Base-by-base conservation (phyloP, 2,797 vertebrate genomes). In the Babyrousa celebensis region DNA sequence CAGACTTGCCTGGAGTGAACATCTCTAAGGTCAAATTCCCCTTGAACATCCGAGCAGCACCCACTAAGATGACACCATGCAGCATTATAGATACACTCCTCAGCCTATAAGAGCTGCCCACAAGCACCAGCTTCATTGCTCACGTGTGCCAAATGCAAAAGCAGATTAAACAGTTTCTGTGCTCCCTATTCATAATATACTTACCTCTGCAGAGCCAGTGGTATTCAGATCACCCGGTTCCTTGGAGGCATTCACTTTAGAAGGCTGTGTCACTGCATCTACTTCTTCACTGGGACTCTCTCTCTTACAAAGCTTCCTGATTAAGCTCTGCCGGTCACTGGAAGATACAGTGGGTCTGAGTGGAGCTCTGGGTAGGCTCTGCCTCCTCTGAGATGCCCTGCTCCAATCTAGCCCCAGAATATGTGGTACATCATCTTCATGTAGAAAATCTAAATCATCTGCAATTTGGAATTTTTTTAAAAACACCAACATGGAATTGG, bases 401-500 rank as follows among this genome's bases (percentile, higher is more conserved):
- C 12, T 90, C 98, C 97, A 97, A 67, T 89, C 95, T 83, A 97
- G 89, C 93, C 96, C 78, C 91, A 97, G 97, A 91, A 89, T 96
- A 96, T 89, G 91, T 85, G 97, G 96, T 29, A 25, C 1, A 4
- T 94, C 95, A 68, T 93, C 85, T 83, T 97, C 96, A 1, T 43
- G 40, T 5, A 72, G 96, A 93, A 96, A 77, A 32, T 87, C 94
- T 23, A 97, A 91, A 94, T 67, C 93, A 95, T 97, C 79, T 92
- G 94, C 93, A 97, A 93, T 95, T 91, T 96, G 96, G 1, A 94
- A 86, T 95, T 98, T 98, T 97, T 98, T 98, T n/a, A 99, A 87
- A 97, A 98, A 98, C 52, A 98, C 98, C 97, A 99, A 74, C 79
- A 98, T 17, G 4, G 99, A 99, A 95, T 97, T 95, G 7, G 88